Evolutionary conservation across 2,113 vertebrate genomes (phyloP), one percentile per base, ranked within the genome.

Genomic region (Protomyctophum bolini): DNA sequence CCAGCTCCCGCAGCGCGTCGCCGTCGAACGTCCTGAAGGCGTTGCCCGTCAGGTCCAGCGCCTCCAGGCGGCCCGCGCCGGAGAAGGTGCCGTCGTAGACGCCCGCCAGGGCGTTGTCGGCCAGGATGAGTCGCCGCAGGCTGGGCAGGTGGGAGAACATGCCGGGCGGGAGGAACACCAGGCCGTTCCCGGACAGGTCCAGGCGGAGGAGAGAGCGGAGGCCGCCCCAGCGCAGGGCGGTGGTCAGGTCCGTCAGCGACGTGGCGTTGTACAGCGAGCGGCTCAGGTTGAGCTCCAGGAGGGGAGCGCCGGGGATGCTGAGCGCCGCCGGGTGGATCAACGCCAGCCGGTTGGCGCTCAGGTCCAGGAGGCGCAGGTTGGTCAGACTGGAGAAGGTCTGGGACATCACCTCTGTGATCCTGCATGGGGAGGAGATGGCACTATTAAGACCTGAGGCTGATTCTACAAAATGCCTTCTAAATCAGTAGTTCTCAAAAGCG

Each of bases 221-320:
- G 41, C 83, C 79, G 0, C 89, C 91, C 88, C 73, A 87, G 45
- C 88, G 69, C 6, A 94, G 78, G 8, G 91, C 87, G 0, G 88
- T 88, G n/a, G 73, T 79, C 29, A 91, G 72, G 75, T 91, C 89
- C 0, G 64, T 83, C 65, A 92, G 73, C 11, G 90, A 75, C 0
- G 86, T 91, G 80, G 82, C 83, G 84, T 94, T 93, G 85, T 89
- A 78, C 8, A 95, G 86, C 0, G 92, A 83, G 8, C 64, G 63
- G 80, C 92, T 93, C 45, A 95, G 89, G 85, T 91, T 93, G 49
- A 95, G 91, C 71, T 92, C 92, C 76, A 87, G 89, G n/a, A 95
- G 90, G 9, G 92, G 90, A 58, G 92, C 89, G 28, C 89, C 89
- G 0, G 86, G 85, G 8, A 92, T 87, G 8, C 55, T 86, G 68